Conservation (phyloP, 1,140 invertebrate species). For the Chelonus insularis region DNA sequence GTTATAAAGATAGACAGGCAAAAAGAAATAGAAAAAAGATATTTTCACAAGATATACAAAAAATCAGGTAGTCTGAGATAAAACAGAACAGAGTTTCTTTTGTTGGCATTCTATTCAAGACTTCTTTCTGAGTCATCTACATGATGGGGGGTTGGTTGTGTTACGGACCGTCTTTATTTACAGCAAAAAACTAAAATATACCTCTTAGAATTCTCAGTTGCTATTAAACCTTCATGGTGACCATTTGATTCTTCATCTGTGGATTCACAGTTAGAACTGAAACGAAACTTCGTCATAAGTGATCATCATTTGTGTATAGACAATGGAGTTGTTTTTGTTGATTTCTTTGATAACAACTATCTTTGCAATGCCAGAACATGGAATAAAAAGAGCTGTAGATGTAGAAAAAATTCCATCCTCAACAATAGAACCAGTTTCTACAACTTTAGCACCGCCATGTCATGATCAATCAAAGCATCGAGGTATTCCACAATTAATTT, state of each 20-base stretch:
- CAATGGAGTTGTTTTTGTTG: neutral
- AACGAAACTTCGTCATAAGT: too few species aligned
- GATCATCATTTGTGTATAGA: too few species aligned
- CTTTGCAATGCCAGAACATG: neutral
- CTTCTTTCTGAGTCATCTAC: neutral
- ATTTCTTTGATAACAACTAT: neutral
- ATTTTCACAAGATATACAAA: neutral
- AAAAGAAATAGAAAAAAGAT: neutral
- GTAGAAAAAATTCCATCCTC: neutral
- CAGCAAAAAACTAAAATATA: neutral
- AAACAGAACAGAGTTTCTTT: neutral
- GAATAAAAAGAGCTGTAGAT: neutral
- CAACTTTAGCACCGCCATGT: slow-evolving; percentile 17
- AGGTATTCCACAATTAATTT: slow-evolving; percentile 21
- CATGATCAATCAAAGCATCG: neutral
- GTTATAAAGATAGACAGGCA: neutral
- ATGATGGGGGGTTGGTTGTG: neutral
- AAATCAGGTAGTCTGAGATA: slow-evolving; percentile 4
- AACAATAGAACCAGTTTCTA: neutral
- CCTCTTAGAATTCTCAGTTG: slow-evolving; percentile 3
- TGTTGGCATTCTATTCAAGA: neutral
- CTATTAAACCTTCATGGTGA: neutral
- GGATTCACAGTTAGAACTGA: too few species aligned
- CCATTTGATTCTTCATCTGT: too few species aligned
- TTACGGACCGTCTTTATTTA: neutral